Evolutionary conservation across 1,140 invertebrate species (phyloP).

Genomic region (Chymomyza costata): DNA sequence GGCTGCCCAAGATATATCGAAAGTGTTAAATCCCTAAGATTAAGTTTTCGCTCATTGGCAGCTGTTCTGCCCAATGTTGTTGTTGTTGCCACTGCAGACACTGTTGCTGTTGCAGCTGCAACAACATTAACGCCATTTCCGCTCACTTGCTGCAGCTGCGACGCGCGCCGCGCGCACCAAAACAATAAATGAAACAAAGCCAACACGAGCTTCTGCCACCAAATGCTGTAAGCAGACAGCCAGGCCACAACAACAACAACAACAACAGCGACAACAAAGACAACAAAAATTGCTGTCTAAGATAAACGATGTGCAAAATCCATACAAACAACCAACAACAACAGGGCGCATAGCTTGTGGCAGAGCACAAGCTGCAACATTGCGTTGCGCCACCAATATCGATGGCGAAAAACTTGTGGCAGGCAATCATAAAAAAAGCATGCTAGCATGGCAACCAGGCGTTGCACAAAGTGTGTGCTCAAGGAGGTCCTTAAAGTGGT

Average conservation of each 20-base stretch:
- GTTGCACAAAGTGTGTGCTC: too few species aligned
- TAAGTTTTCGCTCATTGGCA: slow-evolving; percentile 74
- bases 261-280: slow-evolving; percentile 6
- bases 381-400: slow-evolving; percentile 50
- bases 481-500: too few species aligned
- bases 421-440: slow-evolving; percentile 71
- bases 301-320: slow-evolving; percentile 73
- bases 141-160: slow-evolving; percentile 63
- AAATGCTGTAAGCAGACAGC: background rate
- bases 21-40: slow-evolving; percentile 75
- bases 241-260: slow-evolving; percentile 9
- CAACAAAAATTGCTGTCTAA: slow-evolving; percentile 43
- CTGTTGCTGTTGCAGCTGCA: slow-evolving; percentile 35
- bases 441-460: too few species aligned
- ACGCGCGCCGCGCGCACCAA: slow-evolving; percentile 21
- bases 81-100: slow-evolving; percentile 29
- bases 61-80: slow-evolving; percentile 46
- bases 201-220: too few species aligned
- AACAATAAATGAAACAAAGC: slow-evolving; percentile 11
- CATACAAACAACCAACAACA: slow-evolving; percentile 61
- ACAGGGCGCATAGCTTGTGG: slow-evolving; percentile 16
- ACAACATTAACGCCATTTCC: slow-evolving; percentile 74
- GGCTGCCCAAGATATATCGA: slow-evolving; percentile 65
- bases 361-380: slow-evolving; percentile 41
- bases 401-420: slow-evolving; percentile 70